Evolutionary conservation across 2,797 vertebrate genomes (phyloP).

Genomic region (Halcyon leucocephala): DNA sequence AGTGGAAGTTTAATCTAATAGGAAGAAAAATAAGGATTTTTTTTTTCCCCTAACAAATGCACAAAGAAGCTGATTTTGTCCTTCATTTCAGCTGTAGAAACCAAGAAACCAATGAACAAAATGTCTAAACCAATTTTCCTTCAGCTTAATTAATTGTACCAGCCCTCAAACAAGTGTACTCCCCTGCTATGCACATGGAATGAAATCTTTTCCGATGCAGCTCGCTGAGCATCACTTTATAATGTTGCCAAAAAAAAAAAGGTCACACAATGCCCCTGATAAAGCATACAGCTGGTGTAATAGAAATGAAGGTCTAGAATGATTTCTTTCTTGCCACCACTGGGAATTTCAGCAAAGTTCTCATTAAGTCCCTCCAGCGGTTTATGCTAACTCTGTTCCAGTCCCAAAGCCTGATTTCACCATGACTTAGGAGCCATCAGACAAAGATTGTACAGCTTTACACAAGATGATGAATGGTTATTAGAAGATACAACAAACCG

Average conservation of each 20-base stretch:
- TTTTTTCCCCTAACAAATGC: neutral
- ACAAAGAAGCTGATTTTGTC: neutral
- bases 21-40: neutral
- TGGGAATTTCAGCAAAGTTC: neutral
- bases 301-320: neutral
- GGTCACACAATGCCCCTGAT: neutral
- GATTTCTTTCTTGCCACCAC: neutral
- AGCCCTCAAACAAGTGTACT: neutral
- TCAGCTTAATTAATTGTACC: conserved; percentile 17
- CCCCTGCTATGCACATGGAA: neutral
- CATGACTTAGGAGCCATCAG: neutral
- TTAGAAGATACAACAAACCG: neutral
- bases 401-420: neutral
- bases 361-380: neutral
- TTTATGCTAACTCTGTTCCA: neutral
- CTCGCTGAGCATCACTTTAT: neutral
- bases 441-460: neutral
- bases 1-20: neutral
- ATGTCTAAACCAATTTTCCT: neutral
- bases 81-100: neutral
- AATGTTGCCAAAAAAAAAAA: neutral
- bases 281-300: neutral
- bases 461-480: neutral
- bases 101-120: neutral
- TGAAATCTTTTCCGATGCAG: neutral